Percentiles rank a stretch among this genome's conserved stretches.
Conservation (phyloP, 2,888 invertebrate genomes). For the Anaspis maculata region DNA sequence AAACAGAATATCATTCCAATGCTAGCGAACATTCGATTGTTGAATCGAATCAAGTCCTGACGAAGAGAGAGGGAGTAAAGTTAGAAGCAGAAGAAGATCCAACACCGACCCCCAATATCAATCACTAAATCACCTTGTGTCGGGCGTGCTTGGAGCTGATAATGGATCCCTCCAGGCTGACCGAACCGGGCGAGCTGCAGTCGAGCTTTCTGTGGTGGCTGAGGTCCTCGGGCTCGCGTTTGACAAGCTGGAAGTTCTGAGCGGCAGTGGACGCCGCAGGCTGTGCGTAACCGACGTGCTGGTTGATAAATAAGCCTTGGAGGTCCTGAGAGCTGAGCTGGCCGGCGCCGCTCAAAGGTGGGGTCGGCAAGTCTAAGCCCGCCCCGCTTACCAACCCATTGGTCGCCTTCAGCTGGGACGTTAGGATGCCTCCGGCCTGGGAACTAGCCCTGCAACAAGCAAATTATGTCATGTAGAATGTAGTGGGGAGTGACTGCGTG, state of each 20-base stretch:
- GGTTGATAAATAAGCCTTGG: constrained; percentile 49
- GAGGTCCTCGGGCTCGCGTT: constrained; percentile 75
- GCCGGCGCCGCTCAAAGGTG: constrained; percentile 42
- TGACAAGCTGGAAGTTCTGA: constrained; percentile 60
- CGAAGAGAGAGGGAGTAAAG: no score
- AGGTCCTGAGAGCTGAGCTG: constrained; percentile 55
- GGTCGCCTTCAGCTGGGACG: constrained; percentile 61
- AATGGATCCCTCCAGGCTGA: constrained; percentile 46
- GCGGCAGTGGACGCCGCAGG: constrained; percentile 42
- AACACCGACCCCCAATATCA: no score
- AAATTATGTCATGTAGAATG: constrained; percentile 30
- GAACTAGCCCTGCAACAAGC: constrained; percentile 42
- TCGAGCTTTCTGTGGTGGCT: constrained; percentile 59
- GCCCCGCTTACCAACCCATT: constrained; percentile 64
- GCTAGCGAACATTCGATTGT: no score
- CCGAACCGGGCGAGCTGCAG: constrained; percentile 50
- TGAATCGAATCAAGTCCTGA: no score
- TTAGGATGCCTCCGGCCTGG: constrained; percentile 48
- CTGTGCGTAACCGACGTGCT: constrained; percentile 53
- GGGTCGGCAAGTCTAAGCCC: constrained; percentile 47
- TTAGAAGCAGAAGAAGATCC: no score
- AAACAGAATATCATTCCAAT: no score
- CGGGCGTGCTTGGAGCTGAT: constrained; percentile 47
- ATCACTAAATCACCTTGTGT: constrained; percentile 53
- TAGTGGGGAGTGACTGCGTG: constrained; percentile 7